A percentile compares a stretch with the other conserved stretches of the same genome.
Evolutionary conservation across 1,140 invertebrate species (phyloP).

Genomic region (Macrobrachium rosenbergii): DNA sequence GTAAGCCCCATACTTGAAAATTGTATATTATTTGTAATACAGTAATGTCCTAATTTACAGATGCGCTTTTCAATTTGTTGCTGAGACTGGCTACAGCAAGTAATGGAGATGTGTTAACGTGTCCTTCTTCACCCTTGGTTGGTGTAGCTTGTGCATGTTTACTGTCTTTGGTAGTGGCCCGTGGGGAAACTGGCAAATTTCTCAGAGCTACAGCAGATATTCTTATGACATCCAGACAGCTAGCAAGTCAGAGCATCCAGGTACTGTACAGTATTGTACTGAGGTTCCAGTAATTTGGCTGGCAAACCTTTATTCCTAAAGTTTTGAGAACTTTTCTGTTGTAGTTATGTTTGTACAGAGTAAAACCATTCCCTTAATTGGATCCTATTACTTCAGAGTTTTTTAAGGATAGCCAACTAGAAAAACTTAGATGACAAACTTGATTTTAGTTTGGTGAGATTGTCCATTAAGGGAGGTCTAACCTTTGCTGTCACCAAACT

Average conservation of each 20-base stretch:
- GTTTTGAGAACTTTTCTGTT: too few species aligned
- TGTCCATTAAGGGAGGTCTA: too few species aligned
- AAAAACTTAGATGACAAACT: too few species aligned
- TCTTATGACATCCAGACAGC: slow-evolving; percentile 85
- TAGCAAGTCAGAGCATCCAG: slow-evolving; percentile 79
- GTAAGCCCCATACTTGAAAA: neutral
- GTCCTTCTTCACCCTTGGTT: slow-evolving; percentile 76
- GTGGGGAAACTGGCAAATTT: slow-evolving; percentile 93
- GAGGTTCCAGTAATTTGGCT: neutral
- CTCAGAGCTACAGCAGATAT: slow-evolving; percentile 88
- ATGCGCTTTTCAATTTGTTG: slow-evolving; percentile 74
- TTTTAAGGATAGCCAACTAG: too few species aligned
- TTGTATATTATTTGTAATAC: too few species aligned
- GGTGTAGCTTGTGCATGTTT: slow-evolving; percentile 91
- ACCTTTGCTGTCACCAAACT: too few species aligned
- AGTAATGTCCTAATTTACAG: slow-evolving; percentile 35
- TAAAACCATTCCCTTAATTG: too few species aligned
- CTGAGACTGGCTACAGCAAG: slow-evolving; percentile 81
- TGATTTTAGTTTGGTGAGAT: too few species aligned
- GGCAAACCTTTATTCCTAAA: too few species aligned
- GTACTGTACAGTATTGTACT: slow-evolving; percentile 35
- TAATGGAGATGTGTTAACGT: slow-evolving; percentile 69
- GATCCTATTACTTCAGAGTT: too few species aligned
- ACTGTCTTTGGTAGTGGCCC: slow-evolving; percentile 89
- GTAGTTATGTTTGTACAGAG: too few species aligned